Evolutionary conservation across 2,888 invertebrate genomes (phyloP), one percentile per base, ranked within the genome.

Genomic region (Panopea generosa): DNA sequence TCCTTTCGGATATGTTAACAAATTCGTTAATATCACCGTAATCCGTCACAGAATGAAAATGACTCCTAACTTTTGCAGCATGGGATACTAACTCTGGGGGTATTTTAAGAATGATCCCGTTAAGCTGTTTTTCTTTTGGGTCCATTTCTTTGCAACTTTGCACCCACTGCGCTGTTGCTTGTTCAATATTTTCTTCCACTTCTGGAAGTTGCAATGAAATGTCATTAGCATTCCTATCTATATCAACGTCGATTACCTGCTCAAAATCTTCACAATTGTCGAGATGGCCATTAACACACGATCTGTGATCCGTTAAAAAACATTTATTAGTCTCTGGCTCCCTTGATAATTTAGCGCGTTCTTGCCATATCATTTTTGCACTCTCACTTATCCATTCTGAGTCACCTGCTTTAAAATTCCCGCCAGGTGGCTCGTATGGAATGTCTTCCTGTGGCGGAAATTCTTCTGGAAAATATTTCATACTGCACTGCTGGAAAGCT

Each of bases 131-230:
- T 43, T 81, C 81, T 45, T 74, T 77, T 18, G 62, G 53, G 55
- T 81, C 81, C 53, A 81, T 55, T 3, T 68, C 55, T 52, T 67
- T 85, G 60, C 79, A 83, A 62, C 82, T 82, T 65, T 85, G 84
- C 22, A 87, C 84, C 87, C 87, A 87, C 57, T 77, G 61, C 18
- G 84, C 84, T 1, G 82, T 84, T 33, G 84, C 81, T 27, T 53
- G 55, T 40, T 70, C 75, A 3, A 78, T 69, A 56, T 82, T 73
- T 24, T 74, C 73, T 55, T 84, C 82, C 0, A 55, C 49, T 24
- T 71, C 73, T 18, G 84, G 82, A 18, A 79, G 73, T 22, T 59
- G 52, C 7, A 70, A 69, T 18, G 20, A 9, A 20, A n/a, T 7
- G 1, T 43, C 59, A 50, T 50, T 40, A 45, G 20, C 50, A 40